phyloP scores from a whole-genome alignment of 2,797 vertebrate species.

The Neopelma chrysocephalum region DNA sequence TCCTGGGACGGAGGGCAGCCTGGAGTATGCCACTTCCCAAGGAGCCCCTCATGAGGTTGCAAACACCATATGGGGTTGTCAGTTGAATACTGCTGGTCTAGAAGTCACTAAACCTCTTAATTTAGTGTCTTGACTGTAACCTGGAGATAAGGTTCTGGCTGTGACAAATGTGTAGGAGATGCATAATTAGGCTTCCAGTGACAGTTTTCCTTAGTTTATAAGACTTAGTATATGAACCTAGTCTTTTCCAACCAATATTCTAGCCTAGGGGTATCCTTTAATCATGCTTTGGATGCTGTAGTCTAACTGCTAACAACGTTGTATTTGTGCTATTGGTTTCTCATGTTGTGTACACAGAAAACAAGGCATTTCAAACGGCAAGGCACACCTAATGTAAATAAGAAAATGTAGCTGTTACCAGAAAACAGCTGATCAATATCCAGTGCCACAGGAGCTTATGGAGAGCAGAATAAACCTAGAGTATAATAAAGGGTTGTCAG shows the following conservation, averaged over 20 bases:
- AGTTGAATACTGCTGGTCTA: background rate
- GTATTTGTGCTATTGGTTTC: background rate
- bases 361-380: background rate
- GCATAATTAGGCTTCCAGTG: background rate
- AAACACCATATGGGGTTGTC: accelerated
- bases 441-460: background rate
- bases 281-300: background rate
- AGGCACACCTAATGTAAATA: background rate
- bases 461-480: background rate
- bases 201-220: background rate
- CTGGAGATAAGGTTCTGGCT: background rate
- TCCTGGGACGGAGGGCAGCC: background rate
- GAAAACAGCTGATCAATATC: background rate
- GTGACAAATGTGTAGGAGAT: background rate
- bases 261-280: background rate
- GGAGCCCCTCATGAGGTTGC: background rate
- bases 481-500: background rate
- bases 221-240: background rate
- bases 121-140: background rate
- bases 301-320: background rate
- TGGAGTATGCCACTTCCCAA: background rate
- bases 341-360: background rate
- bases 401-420: background rate
- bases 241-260: background rate
- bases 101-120: background rate